These are phyloP conservation scores for Phytoseiulus persimilis DNA, from an alignment of 2,888 invertebrate species.

Conservation along the genomic window DNA sequence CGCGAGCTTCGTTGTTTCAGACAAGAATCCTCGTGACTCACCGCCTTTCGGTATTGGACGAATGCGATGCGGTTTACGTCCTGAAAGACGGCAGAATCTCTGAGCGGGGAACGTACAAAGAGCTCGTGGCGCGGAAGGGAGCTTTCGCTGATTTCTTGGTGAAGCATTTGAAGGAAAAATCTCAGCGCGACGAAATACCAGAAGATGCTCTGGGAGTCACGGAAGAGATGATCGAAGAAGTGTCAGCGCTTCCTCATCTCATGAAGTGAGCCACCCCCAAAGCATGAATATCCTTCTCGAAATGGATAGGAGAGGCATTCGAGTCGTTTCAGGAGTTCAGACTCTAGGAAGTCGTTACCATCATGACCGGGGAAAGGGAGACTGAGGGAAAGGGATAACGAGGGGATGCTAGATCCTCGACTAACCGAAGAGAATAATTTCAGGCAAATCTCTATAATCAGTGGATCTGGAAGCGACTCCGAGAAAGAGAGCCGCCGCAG, in stretches of 20 bases:
- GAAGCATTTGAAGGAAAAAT: slow-evolving; percentile 51
- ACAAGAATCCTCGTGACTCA: slow-evolving; percentile 89
- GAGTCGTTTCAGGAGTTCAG: too few species aligned
- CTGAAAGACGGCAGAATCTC: slow-evolving; percentile 75
- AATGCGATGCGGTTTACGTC: slow-evolving; percentile 80
- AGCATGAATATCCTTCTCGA: neutral
- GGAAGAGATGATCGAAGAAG: slow-evolving; percentile 35
- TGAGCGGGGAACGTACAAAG: slow-evolving; percentile 79
- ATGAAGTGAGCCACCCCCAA: neutral
- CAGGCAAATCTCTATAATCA: slow-evolving; percentile 27
- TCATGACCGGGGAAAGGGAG: too few species aligned
- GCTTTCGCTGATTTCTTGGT: slow-evolving; percentile 56
- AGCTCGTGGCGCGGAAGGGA: slow-evolving; percentile 68
- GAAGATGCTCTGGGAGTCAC: slow-evolving; percentile 47
- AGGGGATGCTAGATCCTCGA: too few species aligned
- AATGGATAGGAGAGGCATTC: too few species aligned
- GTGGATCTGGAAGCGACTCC: slow-evolving; percentile 9
- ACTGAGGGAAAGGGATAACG: too few species aligned
- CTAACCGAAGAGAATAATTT: too few species aligned
- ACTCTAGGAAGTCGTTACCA: too few species aligned
- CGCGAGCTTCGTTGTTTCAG: too few species aligned
- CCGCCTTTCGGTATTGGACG: slow-evolving; percentile 80
- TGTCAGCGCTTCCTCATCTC: slow-evolving; percentile 12
- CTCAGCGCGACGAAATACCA: slow-evolving; percentile 48
- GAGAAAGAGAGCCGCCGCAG: neutral